phyloP scores from a whole-genome alignment of 2,797 vertebrate genomes.

The Etheostoma perlongum region DNA sequence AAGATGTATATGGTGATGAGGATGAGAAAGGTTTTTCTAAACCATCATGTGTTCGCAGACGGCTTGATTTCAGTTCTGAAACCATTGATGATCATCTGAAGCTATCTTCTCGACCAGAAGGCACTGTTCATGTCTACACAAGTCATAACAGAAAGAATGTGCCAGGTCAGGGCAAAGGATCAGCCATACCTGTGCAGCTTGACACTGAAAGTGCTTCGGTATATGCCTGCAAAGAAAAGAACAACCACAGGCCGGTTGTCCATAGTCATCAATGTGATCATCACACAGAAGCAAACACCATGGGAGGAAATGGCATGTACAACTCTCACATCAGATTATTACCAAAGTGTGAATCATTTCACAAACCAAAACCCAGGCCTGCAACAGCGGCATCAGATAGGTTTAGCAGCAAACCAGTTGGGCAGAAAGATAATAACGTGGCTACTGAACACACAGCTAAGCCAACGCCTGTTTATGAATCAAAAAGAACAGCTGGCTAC shows the following conservation, averaged over 20 bases:
- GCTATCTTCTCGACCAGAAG: conserved; percentile 8
- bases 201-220: neutral
- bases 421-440: conserved; percentile 28
- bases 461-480: conserved; percentile 81
- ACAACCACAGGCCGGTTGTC: conserved; percentile 1
- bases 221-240: conserved; percentile 17
- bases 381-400: conserved; percentile 15
- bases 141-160: conserved; percentile 11
- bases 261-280: neutral
- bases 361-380: conserved; percentile 27
- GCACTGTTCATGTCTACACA: conserved; percentile 12
- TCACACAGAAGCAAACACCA: conserved; percentile 23
- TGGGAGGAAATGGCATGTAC: neutral
- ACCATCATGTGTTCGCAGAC: conserved; percentile 78
- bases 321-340: conserved; percentile 10
- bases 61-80: conserved; percentile 81
- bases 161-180: conserved; percentile 1
- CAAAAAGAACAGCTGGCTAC: conserved; percentile 85
- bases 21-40: conserved; percentile 36
- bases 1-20: conserved; percentile 22
- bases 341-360: conserved; percentile 17
- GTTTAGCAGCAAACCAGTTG: conserved; percentile 24
- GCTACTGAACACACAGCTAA: conserved; percentile 32
- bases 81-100: conserved; percentile 24
- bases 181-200: conserved; percentile 22